Base-by-base conservation (phyloP, 2,888 invertebrate species). In the Pyralis farinalis region DNA sequence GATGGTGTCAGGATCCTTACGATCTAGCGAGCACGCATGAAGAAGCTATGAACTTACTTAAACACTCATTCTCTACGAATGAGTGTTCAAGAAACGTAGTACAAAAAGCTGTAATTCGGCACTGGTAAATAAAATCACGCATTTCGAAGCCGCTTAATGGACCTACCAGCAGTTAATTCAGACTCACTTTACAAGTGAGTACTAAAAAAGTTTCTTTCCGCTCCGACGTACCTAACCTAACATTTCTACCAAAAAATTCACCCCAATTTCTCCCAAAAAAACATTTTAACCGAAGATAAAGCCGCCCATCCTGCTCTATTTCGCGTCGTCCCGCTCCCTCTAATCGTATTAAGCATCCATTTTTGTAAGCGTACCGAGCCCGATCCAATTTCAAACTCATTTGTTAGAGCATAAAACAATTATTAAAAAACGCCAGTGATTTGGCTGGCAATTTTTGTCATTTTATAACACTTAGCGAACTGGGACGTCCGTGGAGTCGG, bases 341-440 rank as follows among this genome's bases (percentile, higher is more conserved):
- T 92, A 90, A 92, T 91, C 80, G 71, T 66, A 91, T 92, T 92
- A 92, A 79, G 90, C 91, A 89, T 91, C 92, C 92, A 92, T 92
- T 92, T 91, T 91, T 91, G 92, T 81, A 75, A 81, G 85, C 85
- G 87, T 82, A 78, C 57, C 62, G 78, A 81, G 85, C 85, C 85
- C 80, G 91, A 92, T 91, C 88, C 91, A 91, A 92, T 92, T 91
- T 90, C 91, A 91, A 91, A 91, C 90, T 92, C 91, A 92, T 92
- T 92, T 92, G 91, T 91, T 86, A 87, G 71, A 74, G 76, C 72
- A 78, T 88, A 87, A 87, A 86, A 78, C 86, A 86, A 88, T 88
- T 88, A 88, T 87, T 87, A 87, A 87, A 88, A 87, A 87, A 87
- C 84, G 75, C 76, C 77, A 67, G 83, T 77, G 84, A 86, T 82